A percentile compares a stretch with the other conserved stretches of the same genome.
phyloP scores from a whole-genome alignment of 2,113 vertebrate genomes.

The Hippocampus mohnikei region DNA sequence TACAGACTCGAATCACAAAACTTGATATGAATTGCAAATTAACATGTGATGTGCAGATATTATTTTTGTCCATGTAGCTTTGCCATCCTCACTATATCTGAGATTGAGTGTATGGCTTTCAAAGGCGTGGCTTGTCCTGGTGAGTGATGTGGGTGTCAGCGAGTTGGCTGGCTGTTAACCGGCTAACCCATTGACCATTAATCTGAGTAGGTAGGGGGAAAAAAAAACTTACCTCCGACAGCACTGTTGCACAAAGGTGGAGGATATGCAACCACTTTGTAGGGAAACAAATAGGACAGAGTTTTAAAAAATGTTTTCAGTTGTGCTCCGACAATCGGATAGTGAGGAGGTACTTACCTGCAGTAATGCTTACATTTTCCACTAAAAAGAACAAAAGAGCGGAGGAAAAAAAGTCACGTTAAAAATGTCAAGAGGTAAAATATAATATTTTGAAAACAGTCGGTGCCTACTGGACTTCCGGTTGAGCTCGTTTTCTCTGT shows the following conservation, averaged over 20 bases:
- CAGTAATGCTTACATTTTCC: constrained; percentile 76
- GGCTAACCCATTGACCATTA: no score
- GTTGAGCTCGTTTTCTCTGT: constrained; percentile 88
- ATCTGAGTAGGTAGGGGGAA: background rate
- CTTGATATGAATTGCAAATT: background rate
- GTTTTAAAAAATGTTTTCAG: no score
- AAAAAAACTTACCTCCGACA: constrained; percentile 68
- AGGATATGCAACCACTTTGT: constrained; percentile 74
- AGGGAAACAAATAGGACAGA: constrained; percentile 9
- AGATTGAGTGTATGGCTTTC: no score
- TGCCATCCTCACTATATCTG: no score
- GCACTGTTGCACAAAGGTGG: constrained; percentile 71
- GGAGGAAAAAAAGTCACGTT: background rate
- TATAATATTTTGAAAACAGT: background rate
- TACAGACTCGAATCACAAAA: background rate
- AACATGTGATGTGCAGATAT: no score
- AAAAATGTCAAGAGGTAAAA: background rate
- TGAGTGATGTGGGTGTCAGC: no score
- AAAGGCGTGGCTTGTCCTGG: no score
- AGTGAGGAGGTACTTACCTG: constrained; percentile 62
- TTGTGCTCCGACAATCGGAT: background rate
- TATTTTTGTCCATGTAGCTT: no score
- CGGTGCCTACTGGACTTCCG: constrained; percentile 82
- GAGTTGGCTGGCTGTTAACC: no score
- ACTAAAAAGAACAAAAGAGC: constrained; percentile 57